phyloP scores from a whole-genome alignment of 2,113 vertebrate genomes.

The Chiloscyllium plagiosum region DNA sequence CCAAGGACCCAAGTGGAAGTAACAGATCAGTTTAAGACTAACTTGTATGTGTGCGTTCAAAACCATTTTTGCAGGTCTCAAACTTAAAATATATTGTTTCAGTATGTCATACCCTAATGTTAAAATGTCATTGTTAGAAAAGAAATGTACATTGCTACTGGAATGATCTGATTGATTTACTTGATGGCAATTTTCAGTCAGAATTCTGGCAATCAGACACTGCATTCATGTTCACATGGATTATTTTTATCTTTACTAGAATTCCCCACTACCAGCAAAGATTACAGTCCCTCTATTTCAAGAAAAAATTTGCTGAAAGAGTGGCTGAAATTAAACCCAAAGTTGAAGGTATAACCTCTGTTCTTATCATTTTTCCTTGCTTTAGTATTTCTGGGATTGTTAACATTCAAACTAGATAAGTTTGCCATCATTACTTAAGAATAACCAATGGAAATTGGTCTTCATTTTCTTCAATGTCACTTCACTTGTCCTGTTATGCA shows the following conservation, averaged over 20 bases:
- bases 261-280: slow-evolving; percentile 98
- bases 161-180: background rate
- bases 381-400: background rate
- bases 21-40: background rate
- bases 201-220: background rate
- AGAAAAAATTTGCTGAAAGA: slow-evolving; percentile 99
- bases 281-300: slow-evolving; percentile 92
- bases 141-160: background rate
- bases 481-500: background rate
- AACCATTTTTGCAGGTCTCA: background rate
- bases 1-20: background rate
- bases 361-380: background rate
- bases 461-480: background rate
- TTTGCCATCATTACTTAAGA: background rate
- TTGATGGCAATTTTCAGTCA: background rate
- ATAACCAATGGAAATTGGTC: background rate
- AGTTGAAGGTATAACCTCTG: slow-evolving; percentile 76
- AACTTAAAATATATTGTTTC: background rate
- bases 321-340: slow-evolving; percentile 96
- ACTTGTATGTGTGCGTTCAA: too few species aligned
- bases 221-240: background rate
- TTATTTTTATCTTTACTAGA: slow-evolving; percentile 54
- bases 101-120: slow-evolving; percentile 28
- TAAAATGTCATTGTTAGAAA: slow-evolving; percentile 26
- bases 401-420: background rate